Evolutionary conservation across 2,797 vertebrate genomes (phyloP).

Genomic region (Coregonus suidteri): DNA sequence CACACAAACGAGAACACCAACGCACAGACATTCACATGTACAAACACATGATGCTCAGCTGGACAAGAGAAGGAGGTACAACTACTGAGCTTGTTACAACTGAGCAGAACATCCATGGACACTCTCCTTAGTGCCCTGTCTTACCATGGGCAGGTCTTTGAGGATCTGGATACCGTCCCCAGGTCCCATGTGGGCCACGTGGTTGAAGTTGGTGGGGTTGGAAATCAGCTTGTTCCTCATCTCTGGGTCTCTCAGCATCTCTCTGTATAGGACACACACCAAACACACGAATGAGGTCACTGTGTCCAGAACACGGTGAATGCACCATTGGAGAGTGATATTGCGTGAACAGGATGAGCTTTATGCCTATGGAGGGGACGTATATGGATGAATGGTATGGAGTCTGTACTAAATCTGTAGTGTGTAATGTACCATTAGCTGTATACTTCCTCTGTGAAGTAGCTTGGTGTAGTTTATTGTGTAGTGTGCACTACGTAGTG

Average conservation of each 20-base stretch:
- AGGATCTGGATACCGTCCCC: slow-evolving; percentile 98
- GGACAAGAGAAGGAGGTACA: no score
- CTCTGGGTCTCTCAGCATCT: slow-evolving; percentile 98
- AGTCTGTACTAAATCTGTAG: no score
- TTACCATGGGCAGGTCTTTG: slow-evolving; percentile 96
- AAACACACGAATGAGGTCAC: slow-evolving; percentile 2
- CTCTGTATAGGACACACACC: slow-evolving; percentile 73
- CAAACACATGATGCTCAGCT: slow-evolving; percentile 10
- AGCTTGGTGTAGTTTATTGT: no score
- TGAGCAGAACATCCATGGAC: no score
- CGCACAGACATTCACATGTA: neutral
- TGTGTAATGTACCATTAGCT: no score
- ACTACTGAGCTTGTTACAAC: no score
- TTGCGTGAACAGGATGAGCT: no score
- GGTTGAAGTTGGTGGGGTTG: slow-evolving; percentile 99
- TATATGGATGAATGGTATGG: neutral
- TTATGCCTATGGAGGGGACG: neutral
- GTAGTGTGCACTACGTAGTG: neutral
- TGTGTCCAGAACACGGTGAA: neutral
- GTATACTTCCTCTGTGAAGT: no score
- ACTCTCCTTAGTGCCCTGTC: slow-evolving; percentile 31
- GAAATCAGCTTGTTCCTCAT: slow-evolving; percentile 99
- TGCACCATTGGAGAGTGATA: slow-evolving; percentile 11
- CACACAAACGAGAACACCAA: neutral
- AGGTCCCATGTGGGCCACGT: slow-evolving; percentile 98